Conservation (phyloP, 2,797 vertebrate species). For the Gallinago nigripennis region DNA sequence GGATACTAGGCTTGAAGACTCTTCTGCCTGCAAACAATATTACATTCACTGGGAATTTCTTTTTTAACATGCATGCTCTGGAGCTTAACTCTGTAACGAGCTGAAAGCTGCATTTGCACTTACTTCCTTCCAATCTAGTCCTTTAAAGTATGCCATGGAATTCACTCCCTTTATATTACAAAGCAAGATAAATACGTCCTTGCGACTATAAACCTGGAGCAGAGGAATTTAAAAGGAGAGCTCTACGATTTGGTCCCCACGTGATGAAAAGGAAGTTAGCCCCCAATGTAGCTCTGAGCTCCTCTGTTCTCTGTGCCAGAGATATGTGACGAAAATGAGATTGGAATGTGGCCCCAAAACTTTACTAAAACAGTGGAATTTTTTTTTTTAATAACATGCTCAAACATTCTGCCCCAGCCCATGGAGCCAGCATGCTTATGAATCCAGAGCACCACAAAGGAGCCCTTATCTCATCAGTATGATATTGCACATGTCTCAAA, state of each 20-base stretch:
- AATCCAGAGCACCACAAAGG: constrained; percentile 6
- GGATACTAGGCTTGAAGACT: not conserved
- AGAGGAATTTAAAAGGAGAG: not conserved
- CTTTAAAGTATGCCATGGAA: not conserved
- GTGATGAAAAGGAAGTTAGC: not conserved
- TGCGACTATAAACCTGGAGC: not conserved
- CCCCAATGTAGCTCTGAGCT: not conserved
- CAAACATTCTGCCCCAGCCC: not conserved
- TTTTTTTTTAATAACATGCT: not conserved
- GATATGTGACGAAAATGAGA: not conserved
- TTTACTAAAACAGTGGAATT: not conserved
- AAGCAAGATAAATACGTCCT: not conserved
- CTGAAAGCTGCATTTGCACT: not conserved
- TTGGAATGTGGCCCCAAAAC: not conserved
- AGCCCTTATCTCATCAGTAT: constrained; percentile 20
- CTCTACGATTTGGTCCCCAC: not conserved
- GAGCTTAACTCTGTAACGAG: not conserved
- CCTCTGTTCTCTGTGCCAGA: not conserved
- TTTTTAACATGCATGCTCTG: not conserved
- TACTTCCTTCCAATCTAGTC: not conserved
- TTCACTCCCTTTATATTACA: not conserved
- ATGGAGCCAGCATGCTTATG: not conserved
- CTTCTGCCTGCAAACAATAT: constrained; percentile 2
- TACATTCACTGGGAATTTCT: not conserved
- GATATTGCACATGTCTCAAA: not conserved